Base-by-base conservation (phyloP, 2,888 invertebrate species). In the Agonopterix alstromeriana region DNA sequence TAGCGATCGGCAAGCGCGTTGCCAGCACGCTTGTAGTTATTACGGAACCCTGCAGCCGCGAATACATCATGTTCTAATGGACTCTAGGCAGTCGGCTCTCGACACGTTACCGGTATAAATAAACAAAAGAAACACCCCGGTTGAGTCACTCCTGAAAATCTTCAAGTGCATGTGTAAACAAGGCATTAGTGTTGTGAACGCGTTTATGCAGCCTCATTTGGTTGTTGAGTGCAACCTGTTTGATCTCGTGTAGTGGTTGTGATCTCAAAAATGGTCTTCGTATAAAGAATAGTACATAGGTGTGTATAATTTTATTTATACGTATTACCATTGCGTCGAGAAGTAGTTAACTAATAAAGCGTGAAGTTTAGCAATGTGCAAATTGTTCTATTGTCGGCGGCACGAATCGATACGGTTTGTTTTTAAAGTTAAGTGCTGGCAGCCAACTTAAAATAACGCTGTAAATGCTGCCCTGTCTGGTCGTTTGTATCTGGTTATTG, bases 1-100 rank as follows among this genome's bases (percentile, higher is more conserved):
- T 72, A 61, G 67, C 72, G 67, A 69, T 66, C 61, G 68, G 66
- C 71, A 62, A 63, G 63, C 77, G 74, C 58, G 58, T 67, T 61
- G 76, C 57, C 57, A 63, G 69, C 78, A 82, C 79, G 80, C 67
- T 46, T 12, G 36, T 12, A 10, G 27, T 11, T 35, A 36, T n/a
- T 35, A 44, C 42, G 35, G 47, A 42, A 42, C 40, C 46, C 42
- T 36, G 38, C 35, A 42, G 38, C 35, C 45, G 35, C 40, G 41
- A 10, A 43, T 48, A 10, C 45, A 42, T 35, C 43, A 35, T 10
- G 27, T 51, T 55, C 53, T 48, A 51, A 53, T 61, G 59, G 58
- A 36, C 42, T 10, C 35, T 42, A 14, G 48, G 43, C 38, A 41
- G 46, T 38, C 12, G 7, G 40, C 14, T 10, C 38, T 42, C 11